Percentiles rank a stretch among this genome's conserved stretches.
phyloP scores from a whole-genome alignment of 2,113 vertebrate genomes.

The Chelonoidis abingdonii region DNA sequence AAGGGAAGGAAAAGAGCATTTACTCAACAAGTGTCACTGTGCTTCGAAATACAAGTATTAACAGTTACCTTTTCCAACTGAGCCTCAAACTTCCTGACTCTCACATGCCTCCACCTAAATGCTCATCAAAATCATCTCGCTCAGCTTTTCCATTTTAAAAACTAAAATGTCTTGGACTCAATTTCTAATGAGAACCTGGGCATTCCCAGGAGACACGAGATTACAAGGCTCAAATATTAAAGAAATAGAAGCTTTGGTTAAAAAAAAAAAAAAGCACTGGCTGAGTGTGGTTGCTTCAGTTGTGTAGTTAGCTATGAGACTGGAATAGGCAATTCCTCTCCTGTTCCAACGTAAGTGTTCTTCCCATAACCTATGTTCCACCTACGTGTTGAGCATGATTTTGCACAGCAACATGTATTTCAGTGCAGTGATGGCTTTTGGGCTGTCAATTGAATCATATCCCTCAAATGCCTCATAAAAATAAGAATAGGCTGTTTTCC shows the following conservation, averaged over 20 bases:
- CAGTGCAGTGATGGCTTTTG: constrained; percentile 94
- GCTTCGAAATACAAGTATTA: neutral
- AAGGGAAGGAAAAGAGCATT: constrained; percentile 13
- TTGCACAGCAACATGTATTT: constrained; percentile 99
- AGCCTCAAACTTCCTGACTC: neutral
- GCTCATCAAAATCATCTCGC: neutral
- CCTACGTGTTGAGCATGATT: constrained; percentile 97
- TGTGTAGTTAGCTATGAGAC: neutral
- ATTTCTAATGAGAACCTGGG: too few relatives aligned
- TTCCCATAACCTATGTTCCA: constrained; percentile 10
- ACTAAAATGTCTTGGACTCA: neutral
- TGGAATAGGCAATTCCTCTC: neutral
- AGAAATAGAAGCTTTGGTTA: neutral
- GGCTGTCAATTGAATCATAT: constrained; percentile 96
- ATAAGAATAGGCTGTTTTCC: constrained; percentile 99
- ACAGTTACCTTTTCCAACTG: neutral
- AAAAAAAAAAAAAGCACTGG: neutral
- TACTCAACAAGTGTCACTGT: neutral
- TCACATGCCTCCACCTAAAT: neutral
- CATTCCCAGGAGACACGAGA: neutral
- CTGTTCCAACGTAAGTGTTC: neutral
- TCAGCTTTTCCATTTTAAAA: neutral
- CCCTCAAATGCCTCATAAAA: constrained; percentile 99
- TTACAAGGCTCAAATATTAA: neutral
- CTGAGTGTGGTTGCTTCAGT: neutral